phyloP scores from a whole-genome alignment of 2,113 vertebrate genomes.

The Turdus rufiventris region DNA sequence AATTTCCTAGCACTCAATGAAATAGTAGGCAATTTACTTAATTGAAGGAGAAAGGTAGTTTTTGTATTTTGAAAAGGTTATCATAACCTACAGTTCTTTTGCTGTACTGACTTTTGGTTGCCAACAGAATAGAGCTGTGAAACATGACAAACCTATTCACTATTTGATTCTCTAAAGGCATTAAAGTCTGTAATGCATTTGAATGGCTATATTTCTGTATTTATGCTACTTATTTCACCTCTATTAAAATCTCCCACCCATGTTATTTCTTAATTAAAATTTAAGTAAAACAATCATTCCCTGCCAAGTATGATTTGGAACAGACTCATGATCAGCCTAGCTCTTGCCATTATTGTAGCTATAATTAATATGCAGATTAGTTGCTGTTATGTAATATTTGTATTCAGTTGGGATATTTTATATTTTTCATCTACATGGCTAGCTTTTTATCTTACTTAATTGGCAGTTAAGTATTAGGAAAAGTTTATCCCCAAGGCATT shows the following conservation, averaged over 20 bases:
- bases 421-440: background rate
- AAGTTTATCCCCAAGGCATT: background rate
- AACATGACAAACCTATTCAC: background rate
- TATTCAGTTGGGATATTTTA: background rate
- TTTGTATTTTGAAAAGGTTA: background rate
- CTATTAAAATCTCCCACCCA: background rate
- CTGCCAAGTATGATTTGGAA: background rate
- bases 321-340: background rate
- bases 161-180: background rate
- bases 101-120: background rate
- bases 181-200: background rate
- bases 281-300: background rate
- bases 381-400: background rate
- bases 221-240: background rate
- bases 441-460: background rate
- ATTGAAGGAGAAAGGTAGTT: background rate
- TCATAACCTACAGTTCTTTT: background rate
- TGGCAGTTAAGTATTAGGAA: background rate
- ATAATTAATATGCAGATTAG: background rate
- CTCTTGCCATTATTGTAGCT: background rate
- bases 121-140: background rate
- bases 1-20: background rate
- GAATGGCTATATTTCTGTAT: background rate
- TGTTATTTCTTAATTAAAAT: slow-evolving; percentile 22
- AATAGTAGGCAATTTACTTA: background rate